Base-by-base conservation (phyloP, 2,797 vertebrate species). In the Poecilia gillii region DNA sequence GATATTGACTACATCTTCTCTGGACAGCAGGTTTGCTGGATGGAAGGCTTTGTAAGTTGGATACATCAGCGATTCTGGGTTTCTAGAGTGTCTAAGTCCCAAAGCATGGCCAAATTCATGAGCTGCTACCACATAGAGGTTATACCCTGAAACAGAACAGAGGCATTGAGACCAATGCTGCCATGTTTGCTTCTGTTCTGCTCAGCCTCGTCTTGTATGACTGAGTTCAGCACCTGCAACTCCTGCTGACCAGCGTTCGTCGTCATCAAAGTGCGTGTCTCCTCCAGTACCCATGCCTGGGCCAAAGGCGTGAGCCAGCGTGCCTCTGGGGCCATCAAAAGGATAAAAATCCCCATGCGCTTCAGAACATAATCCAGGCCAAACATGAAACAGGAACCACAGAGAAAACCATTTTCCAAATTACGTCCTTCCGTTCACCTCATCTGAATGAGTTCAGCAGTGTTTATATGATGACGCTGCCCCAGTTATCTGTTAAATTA, bases 71-170 rank as follows among this genome's bases (percentile, higher is more conserved):
- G 96, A 96, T 23, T 91, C 79, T 6, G 94, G 95, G 81, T 95
- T 92, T 76, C 85, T 91, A 51, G 96, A 97, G 88, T 97, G 96
- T 41, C 92, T 95, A 41, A 97, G 90, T 41, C 96, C 96, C 83
- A 97, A 79, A 64, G 96, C 92, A n/a, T 97, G 96, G 31, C 96
- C 96, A 80, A 97, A 95, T 87, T 97, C 96, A 89, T 97, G 96
- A 31, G 93, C 94, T 74, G 96, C 96, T 53, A 97, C 96, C 5
- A 94, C 66, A 75, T n/a, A 94, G 91, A 97, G 88, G 88, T 94
- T 96, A 78, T 94, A 96, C 33, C 94, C 96, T 97, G 84, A 33
- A 90, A 83, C 3, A 43, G 9, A 49, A 76, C 55, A 80, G 85
- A 76, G 49, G 4, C 1, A 73, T 76, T 36, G 3, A 57, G 1